Percentiles rank a stretch among this genome's conserved stretches.
Evolutionary conservation across 2,113 vertebrate species (phyloP).

Genomic region (Microtus montanus): DNA sequence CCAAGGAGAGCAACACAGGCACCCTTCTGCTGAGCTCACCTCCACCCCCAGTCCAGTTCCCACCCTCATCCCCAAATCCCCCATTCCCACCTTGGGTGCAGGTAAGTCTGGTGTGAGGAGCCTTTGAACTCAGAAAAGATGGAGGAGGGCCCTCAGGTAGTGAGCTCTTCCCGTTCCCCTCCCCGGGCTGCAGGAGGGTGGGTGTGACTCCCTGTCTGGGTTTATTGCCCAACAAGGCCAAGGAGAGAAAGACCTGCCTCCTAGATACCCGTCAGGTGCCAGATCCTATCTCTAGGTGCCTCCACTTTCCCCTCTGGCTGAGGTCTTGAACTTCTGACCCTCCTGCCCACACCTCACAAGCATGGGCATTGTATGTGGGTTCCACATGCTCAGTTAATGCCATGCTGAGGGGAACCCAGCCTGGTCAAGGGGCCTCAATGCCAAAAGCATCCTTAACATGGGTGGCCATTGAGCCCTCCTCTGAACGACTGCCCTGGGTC

Average conservation of each 20-base stretch:
- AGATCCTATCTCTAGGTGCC: background rate
- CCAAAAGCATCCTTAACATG: background rate
- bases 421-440: background rate
- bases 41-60: too few species aligned
- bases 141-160: too few species aligned
- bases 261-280: background rate
- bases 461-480: background rate
- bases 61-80: too few species aligned
- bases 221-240: background rate
- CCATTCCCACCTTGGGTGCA: background rate
- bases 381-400: background rate
- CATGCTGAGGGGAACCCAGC: background rate
- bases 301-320: background rate
- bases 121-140: background rate
- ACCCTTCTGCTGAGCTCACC: background rate
- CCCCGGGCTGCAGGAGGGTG: background rate
- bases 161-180: fast-evolving
- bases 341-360: background rate
- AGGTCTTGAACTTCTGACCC: background rate
- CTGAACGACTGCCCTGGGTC: background rate
- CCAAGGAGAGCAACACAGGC: too few species aligned
- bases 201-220: background rate
- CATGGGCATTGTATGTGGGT: too few species aligned
- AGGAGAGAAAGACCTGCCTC: too few species aligned
- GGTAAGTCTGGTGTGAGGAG: background rate